Base-by-base conservation (phyloP, 30 jellyfish, hydroid and myxozoan genomes). In the Hydractinia symbiolongicarpus region DNA sequence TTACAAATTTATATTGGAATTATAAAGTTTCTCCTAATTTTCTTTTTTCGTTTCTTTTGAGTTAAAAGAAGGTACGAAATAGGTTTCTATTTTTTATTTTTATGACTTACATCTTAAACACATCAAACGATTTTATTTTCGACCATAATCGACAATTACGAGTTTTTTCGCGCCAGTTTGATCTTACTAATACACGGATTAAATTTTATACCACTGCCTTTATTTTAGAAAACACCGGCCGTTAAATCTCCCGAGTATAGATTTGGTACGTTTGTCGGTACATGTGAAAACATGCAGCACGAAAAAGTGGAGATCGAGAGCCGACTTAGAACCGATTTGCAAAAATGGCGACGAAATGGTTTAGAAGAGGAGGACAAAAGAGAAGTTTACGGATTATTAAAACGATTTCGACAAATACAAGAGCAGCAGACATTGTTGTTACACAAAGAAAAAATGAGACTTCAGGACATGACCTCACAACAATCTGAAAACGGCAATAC, bases 231-330 rank as follows among this genome's bases (percentile, higher is more conserved):
- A 21, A 57, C 15, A 19, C 64, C 83, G 50, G 6, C 15, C 14
- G 86, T 51, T 4, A 78, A 30, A 1, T 57, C 83, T n/a, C 86
- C 86, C 9, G 83, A 15, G 21, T 78, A 78, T 30, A 17, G 82
- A n/a, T 78, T 78, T 19, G 82, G 61, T 1, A 9, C 58, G 60
- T 78, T 78, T 62, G 55, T 78, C 49, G 50, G 14, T 11, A 13
- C 10, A 78, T 78, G 86, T 30, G 86, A 78, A 56, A 61, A 55
- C 8, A 57, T 57, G 10, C 86, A 78, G 61, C 56, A 51, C n/a
- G 56, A 30, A 16, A 78, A 78, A 55, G 4, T 20, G 62, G 81
- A n/a, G 11, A 54, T 78, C 78, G 86, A 78, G 55, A 44, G 16
- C n/a, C 13, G 61, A 78, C 64, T 78, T n/a, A 40, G 83, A 56